Evolutionary conservation across 92 coral and sea anemone genomes (phyloP).

Genomic region (Galaxea fascicularis): DNA sequence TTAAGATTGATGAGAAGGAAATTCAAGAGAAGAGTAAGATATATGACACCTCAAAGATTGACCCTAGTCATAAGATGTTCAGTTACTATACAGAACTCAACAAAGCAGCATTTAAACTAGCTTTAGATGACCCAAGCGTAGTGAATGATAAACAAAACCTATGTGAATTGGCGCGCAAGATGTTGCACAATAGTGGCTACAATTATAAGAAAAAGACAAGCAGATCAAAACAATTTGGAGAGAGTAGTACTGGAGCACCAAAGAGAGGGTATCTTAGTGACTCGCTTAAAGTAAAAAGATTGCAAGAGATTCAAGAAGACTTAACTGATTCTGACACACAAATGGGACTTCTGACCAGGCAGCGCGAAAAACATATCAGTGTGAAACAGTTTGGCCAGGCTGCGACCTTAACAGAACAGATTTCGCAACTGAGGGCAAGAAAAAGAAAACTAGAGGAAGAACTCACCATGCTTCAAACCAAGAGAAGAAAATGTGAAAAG

Average conservation of each 20-base stretch:
- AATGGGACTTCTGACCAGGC: slow-evolving; percentile 21
- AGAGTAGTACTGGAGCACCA: not conserved
- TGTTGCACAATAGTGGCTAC: slow-evolving; percentile 6
- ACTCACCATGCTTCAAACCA: no score
- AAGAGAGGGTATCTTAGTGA: not conserved
- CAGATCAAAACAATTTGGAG: slow-evolving; percentile 39
- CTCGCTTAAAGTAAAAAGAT: not conserved
- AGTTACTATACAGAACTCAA: no score
- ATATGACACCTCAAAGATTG: slow-evolving; percentile 19
- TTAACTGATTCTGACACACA: slow-evolving; percentile 22
- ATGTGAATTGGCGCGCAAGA: not conserved
- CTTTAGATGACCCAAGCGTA: slow-evolving; percentile 26
- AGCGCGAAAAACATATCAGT: slow-evolving; percentile 23
- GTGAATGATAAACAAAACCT: no score
- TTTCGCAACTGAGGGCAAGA: slow-evolving; percentile 22
- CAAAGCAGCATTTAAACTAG: slow-evolving; percentile 15
- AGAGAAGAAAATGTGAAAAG: no score
- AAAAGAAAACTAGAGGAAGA: slow-evolving; percentile 24
- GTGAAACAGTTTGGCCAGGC: slow-evolving; percentile 41
- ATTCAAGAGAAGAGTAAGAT: not conserved
- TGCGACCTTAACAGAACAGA: slow-evolving; percentile 26
- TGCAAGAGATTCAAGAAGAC: slow-evolving; percentile 31
- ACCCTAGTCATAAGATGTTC: no score
- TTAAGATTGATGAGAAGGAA: not conserved
- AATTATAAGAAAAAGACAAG: slow-evolving; percentile 9